Evolutionary conservation across 2,888 invertebrate species (phyloP).

Genomic region (Drosophila pseudotalamancana): DNA sequence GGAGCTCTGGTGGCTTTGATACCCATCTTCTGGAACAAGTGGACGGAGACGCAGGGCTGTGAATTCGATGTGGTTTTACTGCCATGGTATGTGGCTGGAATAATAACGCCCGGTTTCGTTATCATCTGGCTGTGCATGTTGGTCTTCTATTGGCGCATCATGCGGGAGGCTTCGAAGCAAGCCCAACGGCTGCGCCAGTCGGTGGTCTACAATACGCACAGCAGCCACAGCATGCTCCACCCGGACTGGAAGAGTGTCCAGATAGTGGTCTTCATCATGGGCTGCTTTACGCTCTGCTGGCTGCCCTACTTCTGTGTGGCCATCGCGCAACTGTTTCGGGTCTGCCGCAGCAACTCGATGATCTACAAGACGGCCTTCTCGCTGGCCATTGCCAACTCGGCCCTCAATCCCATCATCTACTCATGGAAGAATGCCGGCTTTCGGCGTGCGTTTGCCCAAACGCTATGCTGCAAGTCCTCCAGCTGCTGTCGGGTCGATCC

Average conservation of each 20-base stretch:
- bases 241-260: slow-evolving; percentile 91
- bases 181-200: slow-evolving; percentile 88
- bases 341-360: slow-evolving; percentile 85
- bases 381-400: slow-evolving; percentile 91
- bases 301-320: slow-evolving; percentile 90
- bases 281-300: slow-evolving; percentile 93
- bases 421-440: slow-evolving; percentile 94
- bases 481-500: slow-evolving; percentile 60
- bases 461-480: slow-evolving; percentile 86
- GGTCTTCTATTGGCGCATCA: slow-evolving; percentile 90
- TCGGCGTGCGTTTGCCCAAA: slow-evolving; percentile 89
- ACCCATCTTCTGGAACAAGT: slow-evolving; percentile 92
- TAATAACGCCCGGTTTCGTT: slow-evolving; percentile 89
- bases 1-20: slow-evolving; percentile 88
- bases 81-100: slow-evolving; percentile 84
- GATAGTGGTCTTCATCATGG: slow-evolving; percentile 91
- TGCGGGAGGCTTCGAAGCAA: slow-evolving; percentile 91
- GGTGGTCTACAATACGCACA: slow-evolving; percentile 85
- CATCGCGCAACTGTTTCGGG: slow-evolving; percentile 86
- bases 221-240: slow-evolving; percentile 55
- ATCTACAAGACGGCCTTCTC: slow-evolving; percentile 88
- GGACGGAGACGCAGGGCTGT: slow-evolving; percentile 87
- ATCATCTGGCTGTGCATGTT: slow-evolving; percentile 91
- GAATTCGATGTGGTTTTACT: slow-evolving; percentile 88
- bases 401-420: slow-evolving; percentile 92